A percentile compares a stretch with the other conserved stretches of the same genome.
These are phyloP conservation scores for Drosophila greeni DNA, from an alignment of 2,888 invertebrate species.

Conservation along the genomic window DNA sequence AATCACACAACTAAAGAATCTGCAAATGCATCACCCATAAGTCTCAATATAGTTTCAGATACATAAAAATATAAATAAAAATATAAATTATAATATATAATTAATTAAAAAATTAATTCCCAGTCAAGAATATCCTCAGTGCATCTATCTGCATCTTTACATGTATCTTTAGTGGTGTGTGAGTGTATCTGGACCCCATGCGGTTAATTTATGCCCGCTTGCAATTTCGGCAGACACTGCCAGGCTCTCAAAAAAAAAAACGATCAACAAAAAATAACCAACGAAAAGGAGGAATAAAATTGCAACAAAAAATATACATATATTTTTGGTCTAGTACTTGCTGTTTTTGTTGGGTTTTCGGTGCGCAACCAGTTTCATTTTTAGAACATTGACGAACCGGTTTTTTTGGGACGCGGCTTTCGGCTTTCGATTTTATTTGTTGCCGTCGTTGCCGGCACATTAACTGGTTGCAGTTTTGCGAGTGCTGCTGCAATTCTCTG, in stretches of 20 bases:
- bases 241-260: conserved; percentile 9
- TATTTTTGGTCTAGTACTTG: conserved; percentile 66
- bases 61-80: too few relatives aligned
- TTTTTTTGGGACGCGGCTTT: conserved; percentile 63
- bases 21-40: too few relatives aligned
- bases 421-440: conserved; percentile 74
- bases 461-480: conserved; percentile 56
- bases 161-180: conserved; percentile 38
- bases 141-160: conserved; percentile 32
- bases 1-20: too few relatives aligned
- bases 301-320: conserved; percentile 27
- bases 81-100: too few relatives aligned
- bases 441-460: conserved; percentile 64
- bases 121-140: background rate
- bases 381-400: conserved; percentile 72
- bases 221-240: conserved; percentile 74
- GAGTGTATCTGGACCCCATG: conserved; percentile 69
- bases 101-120: too few relatives aligned
- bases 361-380: conserved; percentile 69
- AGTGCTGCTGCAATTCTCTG: conserved; percentile 46
- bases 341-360: conserved; percentile 36
- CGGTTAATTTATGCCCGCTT: conserved; percentile 70
- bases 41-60: too few relatives aligned
- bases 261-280: background rate
- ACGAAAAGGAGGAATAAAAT: conserved; percentile 50